Percentiles rank a stretch among this genome's conserved stretches.
phyloP scores from a whole-genome alignment of 2,113 vertebrate genomes.

The Gallinago media region DNA sequence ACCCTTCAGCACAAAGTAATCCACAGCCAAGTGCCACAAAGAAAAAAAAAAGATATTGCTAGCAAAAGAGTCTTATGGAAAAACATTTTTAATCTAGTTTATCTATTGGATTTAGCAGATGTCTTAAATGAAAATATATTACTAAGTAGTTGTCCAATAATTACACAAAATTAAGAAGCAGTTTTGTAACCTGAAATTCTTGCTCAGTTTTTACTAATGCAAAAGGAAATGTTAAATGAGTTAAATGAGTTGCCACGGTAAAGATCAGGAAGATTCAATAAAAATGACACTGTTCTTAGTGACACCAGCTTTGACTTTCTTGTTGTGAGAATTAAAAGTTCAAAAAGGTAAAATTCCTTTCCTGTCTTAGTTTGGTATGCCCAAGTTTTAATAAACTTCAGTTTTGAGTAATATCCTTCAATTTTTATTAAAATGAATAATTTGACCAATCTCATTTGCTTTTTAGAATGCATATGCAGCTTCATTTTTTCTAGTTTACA shows the following conservation, averaged over 20 bases:
- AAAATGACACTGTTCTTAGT: neutral
- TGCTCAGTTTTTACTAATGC: neutral
- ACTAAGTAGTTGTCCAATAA: neutral
- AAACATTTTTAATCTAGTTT: neutral
- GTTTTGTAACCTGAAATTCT: neutral
- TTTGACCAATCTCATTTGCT: neutral
- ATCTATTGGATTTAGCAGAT: neutral
- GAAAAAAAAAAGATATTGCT: neutral
- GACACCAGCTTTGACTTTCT: neutral
- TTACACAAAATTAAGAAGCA: neutral
- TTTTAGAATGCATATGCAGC: neutral
- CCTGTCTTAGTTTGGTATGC: neutral
- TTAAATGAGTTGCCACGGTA: neutral
- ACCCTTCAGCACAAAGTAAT: neutral
- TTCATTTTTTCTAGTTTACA: neutral
- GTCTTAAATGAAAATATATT: neutral
- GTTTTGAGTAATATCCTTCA: neutral
- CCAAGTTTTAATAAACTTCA: neutral
- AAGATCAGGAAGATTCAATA: neutral
- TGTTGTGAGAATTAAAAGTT: neutral
- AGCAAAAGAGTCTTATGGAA: neutral
- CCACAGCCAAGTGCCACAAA: neutral
- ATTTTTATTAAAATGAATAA: neutral
- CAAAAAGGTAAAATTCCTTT: neutral
- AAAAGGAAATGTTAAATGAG: neutral